phyloP scores from a whole-genome alignment of 2,797 vertebrate species.

The Acanthopagrus latus region DNA sequence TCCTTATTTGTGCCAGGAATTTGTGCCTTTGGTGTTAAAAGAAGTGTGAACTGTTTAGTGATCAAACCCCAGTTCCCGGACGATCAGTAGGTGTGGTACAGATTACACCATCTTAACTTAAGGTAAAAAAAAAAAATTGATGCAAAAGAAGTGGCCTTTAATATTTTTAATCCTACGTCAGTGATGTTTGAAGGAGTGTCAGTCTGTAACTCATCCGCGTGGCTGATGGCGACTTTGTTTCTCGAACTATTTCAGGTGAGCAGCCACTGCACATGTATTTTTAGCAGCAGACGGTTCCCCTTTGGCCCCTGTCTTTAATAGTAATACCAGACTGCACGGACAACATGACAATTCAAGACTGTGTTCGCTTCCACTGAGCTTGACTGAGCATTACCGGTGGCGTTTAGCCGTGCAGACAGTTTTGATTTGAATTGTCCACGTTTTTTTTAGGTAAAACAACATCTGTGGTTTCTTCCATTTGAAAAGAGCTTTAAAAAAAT shows the following conservation, averaged over 20 bases:
- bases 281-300: conserved; percentile 12
- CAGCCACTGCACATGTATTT: conserved; percentile 23
- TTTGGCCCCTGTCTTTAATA: too few relatives aligned
- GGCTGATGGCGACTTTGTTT: conserved; percentile 14
- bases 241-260: conserved; percentile 33
- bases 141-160: not conserved
- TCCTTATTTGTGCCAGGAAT: not conserved
- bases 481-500: too few relatives aligned
- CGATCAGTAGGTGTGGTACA: not conserved
- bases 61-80: not conserved
- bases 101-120: not conserved
- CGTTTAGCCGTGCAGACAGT: not conserved
- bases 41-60: not conserved
- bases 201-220: conserved; percentile 5
- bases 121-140: not conserved
- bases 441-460: not conserved
- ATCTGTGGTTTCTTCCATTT: not conserved
- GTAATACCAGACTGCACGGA: not conserved
- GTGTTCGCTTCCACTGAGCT: not conserved
- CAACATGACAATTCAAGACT: not conserved
- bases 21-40: not conserved
- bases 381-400: not conserved
- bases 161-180: not conserved
- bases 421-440: not conserved
- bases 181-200: not conserved